Evolutionary conservation across 2,797 vertebrate species (phyloP).

Genomic region (Thalassophryne amazonica): DNA sequence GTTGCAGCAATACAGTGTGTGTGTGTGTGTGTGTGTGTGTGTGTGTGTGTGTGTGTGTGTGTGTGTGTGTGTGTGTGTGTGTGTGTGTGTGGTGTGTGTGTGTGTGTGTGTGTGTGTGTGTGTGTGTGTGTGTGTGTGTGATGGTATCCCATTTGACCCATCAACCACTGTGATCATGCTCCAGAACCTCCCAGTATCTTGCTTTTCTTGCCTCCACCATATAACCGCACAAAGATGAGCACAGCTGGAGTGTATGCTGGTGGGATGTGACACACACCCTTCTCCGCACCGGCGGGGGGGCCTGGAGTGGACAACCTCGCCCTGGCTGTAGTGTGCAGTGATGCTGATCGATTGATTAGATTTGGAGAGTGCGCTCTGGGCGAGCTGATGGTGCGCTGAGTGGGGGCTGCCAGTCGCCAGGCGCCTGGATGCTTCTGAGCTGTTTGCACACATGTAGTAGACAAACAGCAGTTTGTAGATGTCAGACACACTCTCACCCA

Average conservation of each 20-base stretch:
- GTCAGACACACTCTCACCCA: too few species aligned
- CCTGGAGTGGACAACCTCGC: slow-evolving; percentile 38
- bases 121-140: not conserved
- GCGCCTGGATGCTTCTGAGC: slow-evolving; percentile 54
- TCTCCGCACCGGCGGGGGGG: not conserved
- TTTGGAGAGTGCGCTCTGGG: slow-evolving; percentile 48
- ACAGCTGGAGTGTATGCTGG: slow-evolving; percentile 6
- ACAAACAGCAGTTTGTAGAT: too few species aligned
- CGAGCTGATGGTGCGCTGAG: slow-evolving; percentile 43
- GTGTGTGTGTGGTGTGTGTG: not conserved
- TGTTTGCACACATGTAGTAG: too few species aligned
- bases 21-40: not conserved
- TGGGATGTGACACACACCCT: slow-evolving; percentile 12
- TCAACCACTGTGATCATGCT: not conserved
- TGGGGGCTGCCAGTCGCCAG: slow-evolving; percentile 32
- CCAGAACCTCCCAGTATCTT: not conserved
- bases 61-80: not conserved
- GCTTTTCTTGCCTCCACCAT: not conserved
- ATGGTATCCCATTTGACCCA: not conserved
- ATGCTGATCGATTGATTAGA: slow-evolving; percentile 63
- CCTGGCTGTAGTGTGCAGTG: slow-evolving; percentile 13
- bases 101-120: not conserved
- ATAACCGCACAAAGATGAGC: slow-evolving; percentile 7
- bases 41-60: not conserved
- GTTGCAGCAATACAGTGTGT: not conserved